These are phyloP conservation scores for Stictocephala bisonia DNA, from an alignment of 2,888 invertebrate genomes.

Conservation along the genomic window DNA sequence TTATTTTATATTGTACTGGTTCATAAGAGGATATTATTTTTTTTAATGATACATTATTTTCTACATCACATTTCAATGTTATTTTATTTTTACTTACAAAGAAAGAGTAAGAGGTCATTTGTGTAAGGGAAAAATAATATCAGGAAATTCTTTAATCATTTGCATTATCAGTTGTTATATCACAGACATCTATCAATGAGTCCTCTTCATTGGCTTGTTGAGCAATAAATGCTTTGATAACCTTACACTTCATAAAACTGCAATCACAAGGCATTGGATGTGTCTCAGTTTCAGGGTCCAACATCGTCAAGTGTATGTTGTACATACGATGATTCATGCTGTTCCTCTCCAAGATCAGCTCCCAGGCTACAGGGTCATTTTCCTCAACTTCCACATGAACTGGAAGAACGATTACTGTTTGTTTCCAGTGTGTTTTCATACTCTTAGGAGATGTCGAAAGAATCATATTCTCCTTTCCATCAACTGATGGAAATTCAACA, in stretches of 20 bases:
- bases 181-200: constrained; percentile 8
- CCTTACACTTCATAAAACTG: constrained; percentile 81
- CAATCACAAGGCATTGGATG: constrained; percentile 85
- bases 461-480: constrained; percentile 58
- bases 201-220: constrained; percentile 63
- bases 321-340: constrained; percentile 70
- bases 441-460: constrained; percentile 71
- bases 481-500: constrained; percentile 74
- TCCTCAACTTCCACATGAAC: constrained; percentile 69
- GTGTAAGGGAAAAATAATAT: neutral
- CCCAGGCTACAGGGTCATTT: constrained; percentile 77
- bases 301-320: constrained; percentile 75
- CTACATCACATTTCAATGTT: too few species aligned
- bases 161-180: constrained; percentile 29
- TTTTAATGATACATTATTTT: too few species aligned
- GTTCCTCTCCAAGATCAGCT: constrained; percentile 71
- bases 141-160: constrained; percentile 23
- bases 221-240: constrained; percentile 73
- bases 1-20: too few species aligned
- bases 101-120: too few species aligned
- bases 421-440: constrained; percentile 78
- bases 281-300: constrained; percentile 75
- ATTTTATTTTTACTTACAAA: too few species aligned
- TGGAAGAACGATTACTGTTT: constrained; percentile 81
- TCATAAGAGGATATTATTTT: too few species aligned